phyloP scores from a whole-genome alignment of 2,888 invertebrate species.

The Aphodius sticticus region DNA sequence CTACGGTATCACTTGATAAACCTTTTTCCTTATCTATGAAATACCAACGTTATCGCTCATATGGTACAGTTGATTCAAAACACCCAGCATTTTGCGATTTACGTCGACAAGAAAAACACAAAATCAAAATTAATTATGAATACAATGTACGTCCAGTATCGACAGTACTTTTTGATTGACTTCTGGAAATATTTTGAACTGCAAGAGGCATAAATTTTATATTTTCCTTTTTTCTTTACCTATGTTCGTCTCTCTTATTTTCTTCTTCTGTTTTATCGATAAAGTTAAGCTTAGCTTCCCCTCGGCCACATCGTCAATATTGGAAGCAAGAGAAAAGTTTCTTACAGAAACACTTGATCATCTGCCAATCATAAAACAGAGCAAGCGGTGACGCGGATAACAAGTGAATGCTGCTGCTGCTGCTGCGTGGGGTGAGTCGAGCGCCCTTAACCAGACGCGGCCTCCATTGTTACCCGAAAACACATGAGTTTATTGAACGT shows the following conservation, averaged over 20 bases:
- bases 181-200: too few relatives aligned
- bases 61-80: background rate
- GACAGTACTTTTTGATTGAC: too few relatives aligned
- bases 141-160: too few relatives aligned
- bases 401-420: conserved; percentile 42
- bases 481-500: conserved; percentile 43
- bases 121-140: background rate
- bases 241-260: background rate
- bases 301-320: conserved; percentile 15
- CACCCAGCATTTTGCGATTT: background rate
- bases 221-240: background rate
- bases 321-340: conserved; percentile 13
- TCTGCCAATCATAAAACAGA: conserved; percentile 45
- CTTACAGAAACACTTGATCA: conserved; percentile 46
- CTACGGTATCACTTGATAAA: background rate
- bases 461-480: conserved; percentile 39
- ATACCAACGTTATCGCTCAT: background rate
- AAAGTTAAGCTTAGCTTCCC: conserved; percentile 8
- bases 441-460: conserved; percentile 40
- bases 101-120: background rate
- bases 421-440: conserved; percentile 39
- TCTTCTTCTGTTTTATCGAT: background rate
- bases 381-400: conserved; percentile 44
- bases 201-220: too few relatives aligned
- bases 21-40: background rate